Evolutionary conservation across 2,113 vertebrate species (phyloP), one percentile per base, ranked within the genome.

Genomic region (Psilopogon haemacephalus): DNA sequence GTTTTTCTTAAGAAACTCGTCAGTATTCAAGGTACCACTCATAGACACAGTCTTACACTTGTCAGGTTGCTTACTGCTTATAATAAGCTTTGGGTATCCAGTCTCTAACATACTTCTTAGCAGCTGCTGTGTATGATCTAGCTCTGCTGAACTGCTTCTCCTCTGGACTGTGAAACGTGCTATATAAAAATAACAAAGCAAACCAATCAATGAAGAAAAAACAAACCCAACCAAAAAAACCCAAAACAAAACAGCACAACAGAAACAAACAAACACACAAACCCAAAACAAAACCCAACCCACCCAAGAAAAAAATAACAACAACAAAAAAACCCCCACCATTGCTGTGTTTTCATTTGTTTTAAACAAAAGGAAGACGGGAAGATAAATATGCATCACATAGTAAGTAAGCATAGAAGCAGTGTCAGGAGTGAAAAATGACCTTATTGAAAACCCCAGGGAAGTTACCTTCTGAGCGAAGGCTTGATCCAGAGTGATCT

Each of bases 391-490:
- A 26, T 50, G 58, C 35, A 37, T 78, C n/a, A 48, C 14, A 6
- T 80, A 65, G 56, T 72, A 50, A n/a, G n/a, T n/a, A n/a, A n/a
- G 63, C n/a, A 55, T 7, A 69, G 80, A 73, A 81, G 58, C 33
- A 62, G 32, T 70, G 80, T 87, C 78, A 83, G 52, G 64, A 92
- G 48, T 77, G 30, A 89, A 94, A 94, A 80, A 82, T 28, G 68
- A 42, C 32, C n/a, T 83, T 50, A 64, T 5, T 91, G 81, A 88
- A 94, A 86, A 82, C 52, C 35, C 44, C 33, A 32, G 37, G 37
- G 77, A 71, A 88, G 80, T 90, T 82, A 37, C 32, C 11, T 71
- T 84, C 70, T 93, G 73, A 92, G 52, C 32, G 87, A 91, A 59
- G 33, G 7, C 37, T 95, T 33, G 33, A 55, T 79, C 32, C 50